Evolutionary conservation across 2,797 vertebrate species (phyloP).

Genomic region (Cuculus canorus): DNA sequence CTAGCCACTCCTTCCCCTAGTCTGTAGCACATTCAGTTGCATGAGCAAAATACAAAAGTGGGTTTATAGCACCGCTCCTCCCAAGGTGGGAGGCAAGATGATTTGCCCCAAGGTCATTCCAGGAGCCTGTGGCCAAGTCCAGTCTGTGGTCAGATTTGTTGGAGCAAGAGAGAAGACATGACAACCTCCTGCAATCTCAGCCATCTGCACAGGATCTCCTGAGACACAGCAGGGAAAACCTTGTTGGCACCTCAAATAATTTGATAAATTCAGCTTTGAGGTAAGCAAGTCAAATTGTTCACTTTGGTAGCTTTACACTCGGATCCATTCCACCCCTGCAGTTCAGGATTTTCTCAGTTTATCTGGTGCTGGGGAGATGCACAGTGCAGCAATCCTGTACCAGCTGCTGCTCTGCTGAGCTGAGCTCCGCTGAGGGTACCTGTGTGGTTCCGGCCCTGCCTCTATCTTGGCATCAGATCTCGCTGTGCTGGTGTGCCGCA

Average conservation of each 20-base stretch:
- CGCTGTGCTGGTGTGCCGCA: rapidly evolving
- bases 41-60: not conserved
- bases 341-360: not conserved
- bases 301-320: not conserved
- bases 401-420: not conserved
- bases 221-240: not conserved
- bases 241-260: not conserved
- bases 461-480: not conserved
- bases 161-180: not conserved
- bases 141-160: not conserved
- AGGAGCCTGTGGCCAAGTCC: not conserved
- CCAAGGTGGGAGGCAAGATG: not conserved
- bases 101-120: not conserved
- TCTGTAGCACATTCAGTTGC: too few species aligned
- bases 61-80: not conserved
- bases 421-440: not conserved
- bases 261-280: not conserved
- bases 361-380: not conserved
- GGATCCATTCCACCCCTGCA: not conserved
- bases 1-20: too few species aligned
- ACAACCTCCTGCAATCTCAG: not conserved
- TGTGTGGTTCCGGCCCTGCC: not conserved
- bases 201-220: not conserved
- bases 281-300: not conserved
- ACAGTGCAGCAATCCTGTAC: rapidly evolving